Base-by-base conservation (phyloP, 2,888 invertebrate genomes). In the Clanis bilineata region DNA sequence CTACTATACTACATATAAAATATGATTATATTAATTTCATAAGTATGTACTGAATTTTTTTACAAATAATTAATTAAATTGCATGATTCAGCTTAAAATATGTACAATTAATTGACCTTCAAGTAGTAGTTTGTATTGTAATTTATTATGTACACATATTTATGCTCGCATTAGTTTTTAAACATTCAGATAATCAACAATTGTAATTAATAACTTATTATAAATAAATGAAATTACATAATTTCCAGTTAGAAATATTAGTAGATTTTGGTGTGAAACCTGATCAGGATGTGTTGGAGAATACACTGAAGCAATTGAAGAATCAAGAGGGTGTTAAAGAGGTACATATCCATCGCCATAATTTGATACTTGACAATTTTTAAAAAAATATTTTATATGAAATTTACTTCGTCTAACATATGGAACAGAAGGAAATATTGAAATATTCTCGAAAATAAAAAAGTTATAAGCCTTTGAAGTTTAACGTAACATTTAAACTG, bases 201-300 rank as follows among this genome's bases (percentile, higher is more conserved):
- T n/a, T n/a, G n/a, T n/a, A n/a, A n/a, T n/a, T n/a, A n/a, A n/a
- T 43, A 2, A 7, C 18, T 22, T 21, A 22, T 9, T 21, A 23
- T 22, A 23, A 15, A 39, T 39, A 15, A 22, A 21, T 21, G 1
- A 43, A 21, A 21, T 4, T 43, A 10, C 9, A 18, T 43, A 43
- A 21, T 55, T 80, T 80, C 22, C 70, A 90, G 90, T 60, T 90
- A 7, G 90, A 90, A 75, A 81, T 90, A 0, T 62, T 90, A 0
- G 86, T 90, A 0, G 88, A 90, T 18, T 78, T 90, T 7, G 89
- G 87, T 0, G 60, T 71, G 0, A 77, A 73, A 0, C 77, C 80
- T 0, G 85, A 90, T 54, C 51, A 80, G 18, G 64, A 72, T 1
- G 1, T 68, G 0, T 6, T 90, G 2, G 68, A 82, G 0, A 77